Percentiles rank a stretch among this genome's conserved stretches.
These are phyloP conservation scores for Ageneiosus marmoratus DNA, from an alignment of 2,113 vertebrate species.

Conservation along the genomic window DNA sequence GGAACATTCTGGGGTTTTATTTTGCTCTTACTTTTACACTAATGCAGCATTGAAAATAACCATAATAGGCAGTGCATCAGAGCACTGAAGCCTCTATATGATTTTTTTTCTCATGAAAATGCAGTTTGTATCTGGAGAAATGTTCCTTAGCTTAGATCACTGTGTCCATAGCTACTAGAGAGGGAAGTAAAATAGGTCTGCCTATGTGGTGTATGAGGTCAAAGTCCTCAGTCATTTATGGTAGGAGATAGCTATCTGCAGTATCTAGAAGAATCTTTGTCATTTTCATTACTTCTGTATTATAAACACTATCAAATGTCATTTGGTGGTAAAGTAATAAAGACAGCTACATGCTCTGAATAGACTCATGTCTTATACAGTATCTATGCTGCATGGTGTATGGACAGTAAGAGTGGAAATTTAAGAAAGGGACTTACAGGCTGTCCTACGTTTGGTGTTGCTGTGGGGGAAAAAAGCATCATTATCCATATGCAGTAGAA, in stretches of 20 bases:
- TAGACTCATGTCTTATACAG: neutral
- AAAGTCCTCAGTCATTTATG: neutral
- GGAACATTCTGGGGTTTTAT: neutral
- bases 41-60: neutral
- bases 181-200: neutral
- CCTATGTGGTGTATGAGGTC: neutral
- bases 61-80: neutral
- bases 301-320: neutral
- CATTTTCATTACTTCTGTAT: slow-evolving; percentile 1
- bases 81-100: neutral
- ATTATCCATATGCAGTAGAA: neutral
- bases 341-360: neutral
- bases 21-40: neutral
- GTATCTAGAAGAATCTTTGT: neutral
- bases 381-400: neutral
- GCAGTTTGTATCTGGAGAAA: neutral
- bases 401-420: neutral
- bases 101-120: neutral
- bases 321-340: neutral
- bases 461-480: neutral
- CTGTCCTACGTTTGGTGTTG: neutral
- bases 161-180: neutral
- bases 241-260: neutral
- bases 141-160: too few species aligned
- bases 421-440: slow-evolving; percentile 18